These are phyloP conservation scores for Rotaria magnacalcarata DNA, from an alignment of 2,888 invertebrate species.

Conservation along the genomic window DNA sequence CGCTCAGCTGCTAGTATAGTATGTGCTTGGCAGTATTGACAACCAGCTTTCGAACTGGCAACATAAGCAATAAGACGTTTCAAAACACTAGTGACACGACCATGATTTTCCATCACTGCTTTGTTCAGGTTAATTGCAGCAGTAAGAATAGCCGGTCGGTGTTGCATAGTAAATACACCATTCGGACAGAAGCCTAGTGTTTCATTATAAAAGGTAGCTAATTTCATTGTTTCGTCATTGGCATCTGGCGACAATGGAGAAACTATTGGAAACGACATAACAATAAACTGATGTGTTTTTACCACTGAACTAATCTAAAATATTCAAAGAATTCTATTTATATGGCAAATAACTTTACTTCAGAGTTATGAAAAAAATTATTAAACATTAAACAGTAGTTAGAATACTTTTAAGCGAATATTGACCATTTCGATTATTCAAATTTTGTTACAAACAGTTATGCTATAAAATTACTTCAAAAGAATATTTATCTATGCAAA, in stretches of 20 bases:
- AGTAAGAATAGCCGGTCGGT: not conserved
- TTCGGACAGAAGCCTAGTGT: not conserved
- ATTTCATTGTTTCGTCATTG: not conserved
- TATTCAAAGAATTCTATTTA: too few species aligned
- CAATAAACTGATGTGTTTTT: too few species aligned
- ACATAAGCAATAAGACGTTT: slow-evolving; percentile 14
- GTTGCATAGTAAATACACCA: not conserved
- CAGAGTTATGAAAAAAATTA: too few species aligned
- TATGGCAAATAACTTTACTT: too few species aligned
- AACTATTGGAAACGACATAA: not conserved
- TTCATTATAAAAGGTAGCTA: not conserved
- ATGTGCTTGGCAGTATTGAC: slow-evolving; percentile 21
- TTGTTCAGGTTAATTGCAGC: not conserved
- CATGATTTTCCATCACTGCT: not conserved
- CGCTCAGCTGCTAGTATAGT: not conserved
- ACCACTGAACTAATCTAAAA: too few species aligned
- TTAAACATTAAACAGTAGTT: too few species aligned
- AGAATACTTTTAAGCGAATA: too few species aligned
- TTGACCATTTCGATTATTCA: too few species aligned
- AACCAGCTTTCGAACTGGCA: not conserved
- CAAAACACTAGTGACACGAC: not conserved
- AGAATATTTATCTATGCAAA: too few species aligned
- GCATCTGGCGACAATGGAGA: not conserved
- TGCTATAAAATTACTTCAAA: too few species aligned
- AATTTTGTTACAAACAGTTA: too few species aligned